These are phyloP conservation scores for Danio aesculapii DNA, from an alignment of 2,797 vertebrate species.

Conservation along the genomic window DNA sequence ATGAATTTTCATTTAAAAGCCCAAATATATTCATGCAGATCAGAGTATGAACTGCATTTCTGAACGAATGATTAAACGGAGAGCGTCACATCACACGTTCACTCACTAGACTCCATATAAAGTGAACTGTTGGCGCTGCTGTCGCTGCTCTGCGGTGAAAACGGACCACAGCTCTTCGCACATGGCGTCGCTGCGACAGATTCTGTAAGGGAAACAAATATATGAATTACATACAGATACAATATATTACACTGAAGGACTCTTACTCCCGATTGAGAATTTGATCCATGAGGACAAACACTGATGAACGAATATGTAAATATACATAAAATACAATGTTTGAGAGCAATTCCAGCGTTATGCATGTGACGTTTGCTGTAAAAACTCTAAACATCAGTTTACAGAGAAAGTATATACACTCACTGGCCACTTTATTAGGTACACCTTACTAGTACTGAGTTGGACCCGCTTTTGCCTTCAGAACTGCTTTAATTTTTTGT, in stretches of 20 bases:
- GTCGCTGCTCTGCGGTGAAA: slow-evolving; percentile 79
- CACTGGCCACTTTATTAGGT: no score
- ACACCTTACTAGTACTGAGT: no score
- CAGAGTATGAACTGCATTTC: neutral
- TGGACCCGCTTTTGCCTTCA: no score
- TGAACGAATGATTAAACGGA: neutral
- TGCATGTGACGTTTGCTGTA: no score
- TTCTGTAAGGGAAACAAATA: slow-evolving; percentile 34
- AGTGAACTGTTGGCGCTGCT: slow-evolving; percentile 80
- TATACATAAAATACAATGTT: neutral
- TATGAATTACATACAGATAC: slow-evolving; percentile 10
- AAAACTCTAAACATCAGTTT: no score
- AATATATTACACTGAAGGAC: neutral
- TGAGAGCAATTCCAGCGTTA: neutral
- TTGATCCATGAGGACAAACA: slow-evolving; percentile 11
- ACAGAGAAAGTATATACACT: no score
- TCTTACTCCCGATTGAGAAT: neutral
- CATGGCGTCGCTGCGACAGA: slow-evolving; percentile 63
- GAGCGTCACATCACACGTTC: neutral
- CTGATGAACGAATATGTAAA: neutral
- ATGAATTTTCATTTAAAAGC: no score
- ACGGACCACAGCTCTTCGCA: slow-evolving; percentile 76
- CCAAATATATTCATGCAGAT: no score
- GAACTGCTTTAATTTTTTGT: no score
- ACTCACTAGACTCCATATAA: slow-evolving; percentile 89